Conservation (phyloP, 2,797 vertebrate species). For the Aphelocoma californica region DNA sequence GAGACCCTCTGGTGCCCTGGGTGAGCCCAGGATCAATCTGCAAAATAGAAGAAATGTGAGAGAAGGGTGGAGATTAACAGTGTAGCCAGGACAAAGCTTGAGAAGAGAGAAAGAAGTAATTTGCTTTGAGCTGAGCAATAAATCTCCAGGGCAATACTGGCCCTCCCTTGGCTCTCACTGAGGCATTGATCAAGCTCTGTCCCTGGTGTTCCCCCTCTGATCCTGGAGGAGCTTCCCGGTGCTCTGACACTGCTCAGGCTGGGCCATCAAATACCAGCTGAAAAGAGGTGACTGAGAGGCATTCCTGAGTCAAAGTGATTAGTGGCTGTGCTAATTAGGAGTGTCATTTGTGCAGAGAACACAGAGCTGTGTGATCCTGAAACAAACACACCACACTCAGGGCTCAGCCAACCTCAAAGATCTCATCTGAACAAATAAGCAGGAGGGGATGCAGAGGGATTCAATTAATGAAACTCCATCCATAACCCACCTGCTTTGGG, state of each 20-base stretch:
- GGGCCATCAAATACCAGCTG: not conserved
- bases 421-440: not conserved
- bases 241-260: not conserved
- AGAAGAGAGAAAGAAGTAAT: constrained; percentile 71
- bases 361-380: not conserved
- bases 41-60: not conserved
- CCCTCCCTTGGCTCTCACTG: constrained; percentile 69
- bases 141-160: constrained; percentile 72
- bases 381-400: not conserved
- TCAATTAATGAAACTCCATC: not conserved
- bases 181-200: constrained; percentile 68
- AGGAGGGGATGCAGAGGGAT: not conserved
- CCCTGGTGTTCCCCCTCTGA: not conserved
- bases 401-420: not conserved
- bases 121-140: constrained; percentile 74
- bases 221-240: constrained; percentile 15
- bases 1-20: not conserved
- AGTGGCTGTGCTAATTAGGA: constrained; percentile 14
- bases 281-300: not conserved
- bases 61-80: constrained; percentile 33
- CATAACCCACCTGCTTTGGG: not conserved
- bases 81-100: not conserved
- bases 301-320: not conserved
- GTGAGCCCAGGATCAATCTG: not conserved
- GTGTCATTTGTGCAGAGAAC: not conserved